These are phyloP conservation scores for Prosapia bicincta DNA, from an alignment of 2,888 invertebrate genomes.

Conservation along the genomic window DNA sequence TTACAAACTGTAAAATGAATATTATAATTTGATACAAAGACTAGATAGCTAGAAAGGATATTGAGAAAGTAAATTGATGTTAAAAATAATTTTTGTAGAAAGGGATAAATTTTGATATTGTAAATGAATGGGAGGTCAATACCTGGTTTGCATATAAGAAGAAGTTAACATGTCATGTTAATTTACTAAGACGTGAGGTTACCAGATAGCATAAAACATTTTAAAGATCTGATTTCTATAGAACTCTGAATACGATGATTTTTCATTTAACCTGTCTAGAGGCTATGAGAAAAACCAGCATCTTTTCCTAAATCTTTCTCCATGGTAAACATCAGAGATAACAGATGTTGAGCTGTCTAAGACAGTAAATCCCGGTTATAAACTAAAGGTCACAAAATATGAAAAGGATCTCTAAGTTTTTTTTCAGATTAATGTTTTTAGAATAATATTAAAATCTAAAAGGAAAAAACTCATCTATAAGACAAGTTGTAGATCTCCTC, in stretches of 20 bases:
- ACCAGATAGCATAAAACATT: no score
- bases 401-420: not conserved
- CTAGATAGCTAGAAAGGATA: not conserved
- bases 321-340: not conserved
- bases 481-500: no score
- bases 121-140: not conserved
- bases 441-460: no score
- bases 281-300: not conserved
- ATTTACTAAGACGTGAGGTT: not conserved
- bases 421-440: no score
- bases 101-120: not conserved
- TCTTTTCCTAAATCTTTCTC: not conserved
- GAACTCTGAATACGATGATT: no score
- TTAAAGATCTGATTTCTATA: no score
- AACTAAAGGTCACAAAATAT: not conserved
- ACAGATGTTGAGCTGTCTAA: not conserved
- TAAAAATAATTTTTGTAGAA: conserved; percentile 1
- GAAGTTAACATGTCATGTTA: not conserved
- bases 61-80: not conserved
- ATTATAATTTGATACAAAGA: conserved; percentile 4
- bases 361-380: not conserved
- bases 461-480: no score
- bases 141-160: not conserved
- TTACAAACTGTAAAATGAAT: not conserved
- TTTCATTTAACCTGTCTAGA: not conserved